These are phyloP conservation scores for Grantiella picta DNA, from an alignment of 2,113 vertebrate species.

Conservation along the genomic window DNA sequence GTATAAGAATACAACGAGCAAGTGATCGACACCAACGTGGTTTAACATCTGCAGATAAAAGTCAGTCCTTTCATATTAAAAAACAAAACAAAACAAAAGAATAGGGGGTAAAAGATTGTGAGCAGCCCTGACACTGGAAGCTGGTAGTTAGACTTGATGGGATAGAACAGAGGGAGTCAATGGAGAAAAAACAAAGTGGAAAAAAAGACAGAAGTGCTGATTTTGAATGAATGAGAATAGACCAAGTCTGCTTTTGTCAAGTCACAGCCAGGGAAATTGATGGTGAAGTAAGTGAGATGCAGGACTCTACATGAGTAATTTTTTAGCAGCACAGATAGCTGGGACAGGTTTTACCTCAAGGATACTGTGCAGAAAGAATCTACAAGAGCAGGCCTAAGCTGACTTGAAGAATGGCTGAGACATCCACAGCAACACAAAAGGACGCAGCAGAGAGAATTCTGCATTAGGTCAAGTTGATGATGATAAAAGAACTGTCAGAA, in stretches of 20 bases:
- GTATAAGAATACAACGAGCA: background rate
- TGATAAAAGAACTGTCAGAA: constrained; percentile 9
- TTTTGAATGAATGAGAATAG: background rate
- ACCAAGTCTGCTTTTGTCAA: background rate
- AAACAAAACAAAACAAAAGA: background rate
- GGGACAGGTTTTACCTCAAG: background rate
- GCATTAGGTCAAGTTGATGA: constrained; percentile 10
- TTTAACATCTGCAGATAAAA: background rate
- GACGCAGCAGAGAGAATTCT: background rate
- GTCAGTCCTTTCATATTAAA: background rate
- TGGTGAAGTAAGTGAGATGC: background rate
- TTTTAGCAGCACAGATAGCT: background rate
- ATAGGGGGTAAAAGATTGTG: background rate
- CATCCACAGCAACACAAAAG: background rate
- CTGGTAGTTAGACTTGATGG: background rate
- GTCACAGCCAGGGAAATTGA: background rate
- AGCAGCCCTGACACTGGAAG: background rate
- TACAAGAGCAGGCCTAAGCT: background rate
- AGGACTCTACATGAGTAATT: background rate
- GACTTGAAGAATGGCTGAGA: background rate
- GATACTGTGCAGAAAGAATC: background rate
- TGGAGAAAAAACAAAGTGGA: background rate
- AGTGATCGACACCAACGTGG: background rate
- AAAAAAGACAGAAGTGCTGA: background rate
- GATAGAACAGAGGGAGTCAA: background rate